These are phyloP conservation scores for Seriola aureovittata DNA, from an alignment of 2,113 vertebrate genomes.

Conservation along the genomic window DNA sequence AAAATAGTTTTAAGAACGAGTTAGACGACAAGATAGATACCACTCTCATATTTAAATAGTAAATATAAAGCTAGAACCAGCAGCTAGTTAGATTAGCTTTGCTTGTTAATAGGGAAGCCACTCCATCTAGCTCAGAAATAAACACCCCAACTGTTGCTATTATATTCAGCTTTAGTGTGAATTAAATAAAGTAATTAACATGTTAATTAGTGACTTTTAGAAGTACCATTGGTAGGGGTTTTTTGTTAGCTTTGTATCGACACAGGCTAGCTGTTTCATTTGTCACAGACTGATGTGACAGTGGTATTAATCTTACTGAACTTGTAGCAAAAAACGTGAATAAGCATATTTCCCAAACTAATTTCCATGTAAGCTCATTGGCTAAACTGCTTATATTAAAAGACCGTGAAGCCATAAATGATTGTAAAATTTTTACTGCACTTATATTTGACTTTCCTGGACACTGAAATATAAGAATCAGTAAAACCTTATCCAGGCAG, in stretches of 20 bases:
- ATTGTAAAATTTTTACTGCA: conserved; percentile 1
- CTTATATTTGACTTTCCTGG: conserved; percentile 1
- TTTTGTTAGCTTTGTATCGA: not conserved
- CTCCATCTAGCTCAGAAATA: not conserved
- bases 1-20: not conserved
- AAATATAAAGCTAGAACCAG: not conserved
- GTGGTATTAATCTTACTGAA: too few species aligned
- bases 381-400: not conserved
- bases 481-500: conserved; percentile 26
- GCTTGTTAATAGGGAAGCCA: not conserved
- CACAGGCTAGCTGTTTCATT: not conserved
- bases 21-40: not conserved
- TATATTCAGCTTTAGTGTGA: not conserved
- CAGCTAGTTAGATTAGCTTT: not conserved
- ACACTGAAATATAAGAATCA: conserved; percentile 12
- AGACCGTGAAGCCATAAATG: not conserved
- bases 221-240: too few species aligned
- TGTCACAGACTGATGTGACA: not conserved
- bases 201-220: not conserved
- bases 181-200: not conserved
- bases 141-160: not conserved
- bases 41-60: not conserved
- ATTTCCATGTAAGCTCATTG: not conserved
- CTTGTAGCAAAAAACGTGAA: not conserved
- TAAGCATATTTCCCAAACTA: not conserved